These are phyloP conservation scores for Planococcus citri DNA, from an alignment of 1,140 invertebrate species.

Conservation along the genomic window DNA sequence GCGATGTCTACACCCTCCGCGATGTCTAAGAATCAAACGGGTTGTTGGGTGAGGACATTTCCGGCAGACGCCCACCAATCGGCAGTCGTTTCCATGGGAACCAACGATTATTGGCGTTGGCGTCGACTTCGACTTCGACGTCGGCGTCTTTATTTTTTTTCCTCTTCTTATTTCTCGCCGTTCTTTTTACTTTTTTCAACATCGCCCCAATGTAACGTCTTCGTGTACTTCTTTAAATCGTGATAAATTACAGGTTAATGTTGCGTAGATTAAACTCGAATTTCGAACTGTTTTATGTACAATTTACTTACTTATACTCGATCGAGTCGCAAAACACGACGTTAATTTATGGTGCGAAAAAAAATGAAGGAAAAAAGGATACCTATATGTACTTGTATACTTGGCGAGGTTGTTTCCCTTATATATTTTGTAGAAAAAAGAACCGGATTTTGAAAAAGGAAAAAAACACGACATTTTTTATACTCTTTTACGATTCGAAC, in stretches of 20 bases:
- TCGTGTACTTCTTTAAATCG: neutral
- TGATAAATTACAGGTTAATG: slow-evolving; percentile 18
- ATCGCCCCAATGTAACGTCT: neutral
- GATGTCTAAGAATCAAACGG: slow-evolving; percentile 6
- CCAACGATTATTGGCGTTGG: slow-evolving; percentile 13
- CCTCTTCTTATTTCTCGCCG: too few species aligned
- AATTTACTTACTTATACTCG: too few species aligned
- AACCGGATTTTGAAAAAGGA: neutral
- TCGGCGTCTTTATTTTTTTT: neutral
- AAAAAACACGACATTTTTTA: neutral
- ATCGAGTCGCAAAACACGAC: too few species aligned
- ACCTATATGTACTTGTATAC: too few species aligned
- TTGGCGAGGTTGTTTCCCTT: too few species aligned
- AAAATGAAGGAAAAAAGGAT: too few species aligned
- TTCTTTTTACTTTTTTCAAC: neutral
- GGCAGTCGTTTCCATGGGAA: neutral
- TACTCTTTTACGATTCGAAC: neutral
- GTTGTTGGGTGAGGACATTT: slow-evolving; percentile 11
- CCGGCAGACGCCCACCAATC: slow-evolving; percentile 19
- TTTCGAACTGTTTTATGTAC: neutral
- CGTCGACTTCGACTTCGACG: slow-evolving; percentile 5
- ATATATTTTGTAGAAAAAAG: too few species aligned
- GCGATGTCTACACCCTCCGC: slow-evolving; percentile 13
- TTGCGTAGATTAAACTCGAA: neutral
- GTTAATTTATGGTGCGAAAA: too few species aligned